Base-by-base conservation (phyloP, 2,888 invertebrate genomes). In the Ischnura elegans region DNA sequence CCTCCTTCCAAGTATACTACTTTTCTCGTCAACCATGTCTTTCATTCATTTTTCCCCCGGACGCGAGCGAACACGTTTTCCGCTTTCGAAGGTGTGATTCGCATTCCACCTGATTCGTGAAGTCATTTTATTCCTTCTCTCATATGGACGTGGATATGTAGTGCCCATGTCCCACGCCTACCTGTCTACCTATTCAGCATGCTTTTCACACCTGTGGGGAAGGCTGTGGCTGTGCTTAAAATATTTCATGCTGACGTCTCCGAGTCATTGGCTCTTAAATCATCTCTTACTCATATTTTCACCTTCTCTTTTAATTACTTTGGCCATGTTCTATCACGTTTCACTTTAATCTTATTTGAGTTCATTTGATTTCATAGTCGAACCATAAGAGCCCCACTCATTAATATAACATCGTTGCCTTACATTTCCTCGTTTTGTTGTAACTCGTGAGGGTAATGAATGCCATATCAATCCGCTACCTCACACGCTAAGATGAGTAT, bases 191-290 rank as follows among this genome's bases (percentile, higher is more conserved):
- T 76, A 36, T n/a, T 76, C 76, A 76, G 36, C 76, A 76, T 76
- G 76, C 76, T 76, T 36, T 76, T 76, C 76, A 76, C 76, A 76
- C 76, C 76, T 76, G 51, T 51, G 51, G 76, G 36, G 76, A 76
- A 76, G 76, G 76, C 76, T 76, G 76, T n/a, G 61, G 25, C 36
- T 36, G 76, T 76, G 76, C 76, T 25, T 36, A 13, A 29, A 36
- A 76, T 76, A 36, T 36, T 36, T 36, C 36, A 36, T 13, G 76
- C 29, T 76, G 76, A 76, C 76, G 76, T 36, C 76, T 76, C 76
- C 13, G 0, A 76, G 36, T 0, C 76, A 36, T 29, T 76, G 76
- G 10, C 76, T 76, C 36, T 13, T 29, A 29, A 36, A 1, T 76
- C 36, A 29, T 16, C 10, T 76, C 36, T 36, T 36, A 13, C 10